Conservation (phyloP, 2,888 invertebrate species). For the Metallyticus violacea region DNA sequence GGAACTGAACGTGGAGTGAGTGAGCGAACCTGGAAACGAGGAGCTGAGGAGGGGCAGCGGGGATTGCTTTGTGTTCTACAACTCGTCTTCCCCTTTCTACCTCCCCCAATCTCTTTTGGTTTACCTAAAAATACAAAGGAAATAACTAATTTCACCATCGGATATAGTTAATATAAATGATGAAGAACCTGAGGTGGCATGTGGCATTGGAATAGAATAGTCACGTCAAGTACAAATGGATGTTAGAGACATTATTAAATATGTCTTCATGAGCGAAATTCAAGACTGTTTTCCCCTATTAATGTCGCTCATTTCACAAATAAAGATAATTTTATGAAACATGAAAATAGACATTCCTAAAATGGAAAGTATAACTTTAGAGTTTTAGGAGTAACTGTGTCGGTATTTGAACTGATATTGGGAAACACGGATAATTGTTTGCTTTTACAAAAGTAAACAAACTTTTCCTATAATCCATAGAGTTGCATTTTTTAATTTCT, state of each 20-base stretch:
- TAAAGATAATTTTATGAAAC: background rate
- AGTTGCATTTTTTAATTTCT: no score
- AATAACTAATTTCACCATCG: background rate
- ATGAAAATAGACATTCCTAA: no score
- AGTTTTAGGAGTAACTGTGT: no score
- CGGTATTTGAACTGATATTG: no score
- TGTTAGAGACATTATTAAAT: background rate
- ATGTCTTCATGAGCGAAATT: background rate
- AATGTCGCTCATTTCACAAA: background rate
- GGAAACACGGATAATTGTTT: no score
- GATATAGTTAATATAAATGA: background rate
- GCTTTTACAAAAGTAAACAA: no score
- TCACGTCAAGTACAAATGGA: background rate
- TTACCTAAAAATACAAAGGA: background rate
- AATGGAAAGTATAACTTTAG: no score
- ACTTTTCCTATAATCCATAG: no score
- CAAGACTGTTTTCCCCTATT: background rate
- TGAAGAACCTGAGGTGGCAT: background rate
- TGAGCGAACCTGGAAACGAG: background rate
- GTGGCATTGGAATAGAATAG: background rate
- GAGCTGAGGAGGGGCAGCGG: background rate
- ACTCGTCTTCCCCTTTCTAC: background rate
- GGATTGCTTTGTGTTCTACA: background rate
- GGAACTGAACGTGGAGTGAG: background rate
- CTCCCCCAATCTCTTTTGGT: background rate